Base-by-base conservation (phyloP, 2,888 invertebrate species). In the Drosophila buzzatii region DNA sequence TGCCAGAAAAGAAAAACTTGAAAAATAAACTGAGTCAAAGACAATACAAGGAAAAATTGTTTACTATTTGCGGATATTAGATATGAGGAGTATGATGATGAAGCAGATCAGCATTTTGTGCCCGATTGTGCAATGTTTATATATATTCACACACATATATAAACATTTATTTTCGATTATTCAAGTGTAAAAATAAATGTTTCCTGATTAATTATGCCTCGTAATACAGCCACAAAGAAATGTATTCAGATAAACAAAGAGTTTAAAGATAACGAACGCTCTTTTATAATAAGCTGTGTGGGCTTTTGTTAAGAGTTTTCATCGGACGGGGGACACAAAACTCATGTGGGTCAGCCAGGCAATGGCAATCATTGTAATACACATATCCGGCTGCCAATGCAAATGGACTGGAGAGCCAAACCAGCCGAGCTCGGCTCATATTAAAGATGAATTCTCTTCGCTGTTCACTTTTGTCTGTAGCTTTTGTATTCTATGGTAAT, bases 151-250 rank as follows among this genome's bases (percentile, higher is more conserved):
- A 6, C 5, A 52, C 41, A 59, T 47, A 18, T 33, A 16, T 44
- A 23, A 23, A 20, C 12, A n/a, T 39, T n/a, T 51, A 8, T 10
- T 39, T 23, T 18, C 10, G 31, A 44, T 56, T 31, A 37, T 18
- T 53, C 49, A 65, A 27, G 56, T 61, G 39, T 73, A 69, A 73
- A 81, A 68, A 82, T 68, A 76, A 79, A 73, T 69, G 79, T 90
- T 90, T 85, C 90, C 90, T 82, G 89, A 90, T 88, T 88, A 82
- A 88, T 88, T 76, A 47, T 79, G 82, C 66, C 55, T 23, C 23
- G 77, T 58, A 72, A 86, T 73, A 77, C 47, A 33, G 20, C 67
- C 60, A 63, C 55, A 66, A 69, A 73, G 70, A 61, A 63, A 71
- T 8, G 60, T 9, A 49, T 39, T n/a, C 12, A 51, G 31, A 73